phyloP scores from a whole-genome alignment of 2,113 vertebrate genomes.

The Tapirus terrestris region DNA sequence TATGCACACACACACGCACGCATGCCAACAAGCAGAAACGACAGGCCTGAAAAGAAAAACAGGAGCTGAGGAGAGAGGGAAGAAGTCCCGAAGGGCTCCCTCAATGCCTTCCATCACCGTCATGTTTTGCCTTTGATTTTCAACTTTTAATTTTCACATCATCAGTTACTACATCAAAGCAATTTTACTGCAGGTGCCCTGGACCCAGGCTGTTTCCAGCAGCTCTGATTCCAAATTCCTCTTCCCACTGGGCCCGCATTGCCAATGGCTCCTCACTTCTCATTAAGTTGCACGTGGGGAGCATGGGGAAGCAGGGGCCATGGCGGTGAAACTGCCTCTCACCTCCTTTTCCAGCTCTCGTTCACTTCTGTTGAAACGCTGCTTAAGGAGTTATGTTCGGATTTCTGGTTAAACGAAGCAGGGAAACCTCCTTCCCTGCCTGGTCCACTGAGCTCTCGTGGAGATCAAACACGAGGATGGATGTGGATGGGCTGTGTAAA shows the following conservation, averaged over 20 bases:
- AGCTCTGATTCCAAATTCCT: conserved; percentile 41
- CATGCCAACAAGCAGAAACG: neutral
- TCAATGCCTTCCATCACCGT: neutral
- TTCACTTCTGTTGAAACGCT: neutral
- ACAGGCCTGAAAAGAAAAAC: neutral
- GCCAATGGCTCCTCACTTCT: conserved; percentile 59
- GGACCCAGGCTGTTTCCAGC: conserved; percentile 48
- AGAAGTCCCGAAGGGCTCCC: neutral
- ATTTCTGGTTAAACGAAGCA: neutral
- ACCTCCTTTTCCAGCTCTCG: neutral
- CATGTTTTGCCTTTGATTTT: conserved; percentile 67
- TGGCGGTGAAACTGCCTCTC: neutral
- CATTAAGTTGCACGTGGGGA: conserved; percentile 54
- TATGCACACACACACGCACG: neutral
- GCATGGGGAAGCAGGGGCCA: neutral
- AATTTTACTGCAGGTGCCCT: conserved; percentile 53
- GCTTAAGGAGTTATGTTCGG: neutral
- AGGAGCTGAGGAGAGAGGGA: neutral
- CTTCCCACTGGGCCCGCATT: conserved; percentile 1
- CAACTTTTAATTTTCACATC: conserved; percentile 76
- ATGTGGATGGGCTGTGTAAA: neutral
- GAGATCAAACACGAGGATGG: neutral
- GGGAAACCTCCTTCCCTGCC: neutral
- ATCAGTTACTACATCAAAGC: conserved; percentile 73
- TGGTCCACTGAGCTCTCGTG: neutral